phyloP scores from a whole-genome alignment of 2,113 vertebrate species.

The Gymnocephalus cernua region DNA sequence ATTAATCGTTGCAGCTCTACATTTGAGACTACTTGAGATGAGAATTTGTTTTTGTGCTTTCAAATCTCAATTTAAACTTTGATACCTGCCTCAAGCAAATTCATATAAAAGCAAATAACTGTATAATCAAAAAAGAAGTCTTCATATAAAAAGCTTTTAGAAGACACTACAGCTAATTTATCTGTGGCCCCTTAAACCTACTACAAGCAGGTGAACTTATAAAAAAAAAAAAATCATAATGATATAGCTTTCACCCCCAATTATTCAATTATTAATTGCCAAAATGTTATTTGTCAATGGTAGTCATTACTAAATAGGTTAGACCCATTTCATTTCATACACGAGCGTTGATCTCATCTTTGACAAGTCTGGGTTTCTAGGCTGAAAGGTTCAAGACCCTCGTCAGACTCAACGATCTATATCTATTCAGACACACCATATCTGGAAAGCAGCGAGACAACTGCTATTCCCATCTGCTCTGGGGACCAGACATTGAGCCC shows the following conservation, averaged over 20 bases:
- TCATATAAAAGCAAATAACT: neutral
- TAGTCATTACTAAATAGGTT: neutral
- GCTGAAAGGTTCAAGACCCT: conserved; percentile 7
- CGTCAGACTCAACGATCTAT: neutral
- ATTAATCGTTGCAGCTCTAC: too few relatives aligned
- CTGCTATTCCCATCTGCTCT: conserved; percentile 66
- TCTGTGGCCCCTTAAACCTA: conserved; percentile 8
- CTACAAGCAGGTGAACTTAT: conserved; percentile 16
- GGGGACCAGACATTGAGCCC: conserved; percentile 52
- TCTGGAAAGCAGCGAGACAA: conserved; percentile 32
- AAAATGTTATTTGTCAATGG: neutral
- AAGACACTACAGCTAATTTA: conserved; percentile 2
- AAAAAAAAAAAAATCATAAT: neutral
- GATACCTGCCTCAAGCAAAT: neutral
- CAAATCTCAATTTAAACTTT: neutral
- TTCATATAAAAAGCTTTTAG: neutral
- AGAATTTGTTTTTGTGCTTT: neutral
- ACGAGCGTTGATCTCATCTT: neutral
- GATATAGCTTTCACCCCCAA: neutral
- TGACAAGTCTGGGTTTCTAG: neutral
- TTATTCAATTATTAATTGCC: neutral
- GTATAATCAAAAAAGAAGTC: neutral
- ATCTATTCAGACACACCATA: conserved; percentile 22
- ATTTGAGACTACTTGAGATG: neutral
- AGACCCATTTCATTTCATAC: neutral